A percentile compares a stretch with the other conserved stretches of the same genome.
These are phyloP conservation scores for Protaetia brevitarsis DNA, from an alignment of 1,140 invertebrate genomes.

Conservation along the genomic window DNA sequence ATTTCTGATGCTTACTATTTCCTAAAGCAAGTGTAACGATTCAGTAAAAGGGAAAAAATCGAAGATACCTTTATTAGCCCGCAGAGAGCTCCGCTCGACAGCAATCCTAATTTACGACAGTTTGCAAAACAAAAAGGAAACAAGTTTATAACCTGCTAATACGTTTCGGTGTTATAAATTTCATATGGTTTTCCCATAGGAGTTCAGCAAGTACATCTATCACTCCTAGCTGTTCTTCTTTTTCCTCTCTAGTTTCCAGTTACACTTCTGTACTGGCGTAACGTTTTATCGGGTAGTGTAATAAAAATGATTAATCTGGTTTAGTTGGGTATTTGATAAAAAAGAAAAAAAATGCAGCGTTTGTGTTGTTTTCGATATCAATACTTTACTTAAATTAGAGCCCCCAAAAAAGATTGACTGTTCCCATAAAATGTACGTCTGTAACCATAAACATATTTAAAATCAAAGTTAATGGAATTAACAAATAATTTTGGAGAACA, in stretches of 20 bases:
- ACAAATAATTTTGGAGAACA: not conserved
- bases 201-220: not conserved
- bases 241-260: not conserved
- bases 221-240: not conserved
- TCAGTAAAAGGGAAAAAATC: not conserved
- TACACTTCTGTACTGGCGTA: not conserved
- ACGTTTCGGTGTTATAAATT: constrained; percentile 7
- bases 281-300: not conserved
- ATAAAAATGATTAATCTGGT: not conserved
- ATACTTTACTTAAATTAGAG: no score
- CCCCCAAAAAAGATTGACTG: no score
- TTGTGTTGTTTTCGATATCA: no score
- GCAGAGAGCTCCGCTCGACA: not conserved
- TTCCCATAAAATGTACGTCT: no score
- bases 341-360: not conserved
- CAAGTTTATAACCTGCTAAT: not conserved
- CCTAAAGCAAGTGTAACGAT: not conserved
- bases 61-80: not conserved
- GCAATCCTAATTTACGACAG: constrained; percentile 2
- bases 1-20: not conserved
- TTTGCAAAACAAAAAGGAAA: constrained; percentile 5
- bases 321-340: not conserved
- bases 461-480: no score
- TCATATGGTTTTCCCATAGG: not conserved
- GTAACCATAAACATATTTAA: no score